Base-by-base conservation (phyloP, 1,140 invertebrate species). In the Drosophila cardini region DNA sequence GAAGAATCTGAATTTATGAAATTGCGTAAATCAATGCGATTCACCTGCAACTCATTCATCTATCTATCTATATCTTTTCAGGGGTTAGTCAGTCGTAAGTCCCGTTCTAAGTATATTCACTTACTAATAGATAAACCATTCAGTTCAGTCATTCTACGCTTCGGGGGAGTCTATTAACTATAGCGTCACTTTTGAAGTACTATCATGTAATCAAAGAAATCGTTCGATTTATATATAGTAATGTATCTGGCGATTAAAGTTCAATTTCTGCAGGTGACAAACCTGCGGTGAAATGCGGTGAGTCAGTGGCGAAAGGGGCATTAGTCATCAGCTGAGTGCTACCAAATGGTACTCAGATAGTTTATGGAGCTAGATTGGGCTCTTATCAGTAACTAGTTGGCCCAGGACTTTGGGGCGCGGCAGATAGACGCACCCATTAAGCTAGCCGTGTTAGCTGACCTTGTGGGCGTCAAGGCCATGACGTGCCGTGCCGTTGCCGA, bases 391-490 rank as follows among this genome's bases (percentile, higher is more conserved):
- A n/a, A n/a, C n/a, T 36, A 3, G 16, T 21, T 26, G 26, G 42
- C 13, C 32, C 34, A 9, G 10, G 11, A n/a, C 34, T 68, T 68
- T 69, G 40, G 40, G 71, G 64, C 64, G 56, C 50, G 64, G 46
- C 69, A 34, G 21, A 57, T 46, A 34, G 69, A 65, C 69, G 69
- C 69, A 72, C 69, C 64, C 56, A 64, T n/a, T 30, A n/a, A 11
- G 26, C 48, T 32, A 52, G 32, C 34, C 50, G 13, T 26, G 21
- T 26, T 26, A 36, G 42, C 69, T 68, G 71, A 69, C 56, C 56
- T 69, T 69, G 71, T 48, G 48, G 48, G 46, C 52, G 46, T 69
- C 70, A 72, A 72, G 70, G 70, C 53, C 62, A 7, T 56, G 53
- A 1, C n/a, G 11, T 48, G 16, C 45, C 15, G 48, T 30, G 48